These are phyloP conservation scores for Manacus vitellinus DNA, from an alignment of 2,113 vertebrate genomes.

Conservation along the genomic window DNA sequence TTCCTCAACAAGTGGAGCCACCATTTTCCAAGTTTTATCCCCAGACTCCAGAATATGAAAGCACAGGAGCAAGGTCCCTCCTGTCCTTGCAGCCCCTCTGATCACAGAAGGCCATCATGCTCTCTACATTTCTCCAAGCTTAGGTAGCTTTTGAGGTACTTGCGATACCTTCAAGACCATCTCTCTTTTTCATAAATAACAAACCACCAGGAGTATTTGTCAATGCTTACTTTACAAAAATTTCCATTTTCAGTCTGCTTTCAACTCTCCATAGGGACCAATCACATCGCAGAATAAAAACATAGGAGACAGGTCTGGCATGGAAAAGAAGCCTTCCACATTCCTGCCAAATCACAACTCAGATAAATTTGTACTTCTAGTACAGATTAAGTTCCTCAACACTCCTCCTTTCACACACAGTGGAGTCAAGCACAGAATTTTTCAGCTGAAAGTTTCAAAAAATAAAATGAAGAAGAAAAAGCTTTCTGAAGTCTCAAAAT, in stretches of 20 bases:
- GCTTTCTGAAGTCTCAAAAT: background rate
- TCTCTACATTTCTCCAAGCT: background rate
- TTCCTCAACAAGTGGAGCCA: background rate
- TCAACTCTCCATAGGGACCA: background rate
- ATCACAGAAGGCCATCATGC: background rate
- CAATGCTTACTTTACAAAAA: background rate
- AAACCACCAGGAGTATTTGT: background rate
- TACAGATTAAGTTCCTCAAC: background rate
- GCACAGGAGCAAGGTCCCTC: background rate
- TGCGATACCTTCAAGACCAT: background rate
- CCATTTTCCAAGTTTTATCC: background rate
- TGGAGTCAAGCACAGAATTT: background rate
- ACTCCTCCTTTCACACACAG: no score
- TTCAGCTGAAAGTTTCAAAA: background rate
- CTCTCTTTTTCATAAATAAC: background rate
- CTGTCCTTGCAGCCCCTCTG: background rate
- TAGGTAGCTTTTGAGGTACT: background rate
- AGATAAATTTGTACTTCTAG: background rate
- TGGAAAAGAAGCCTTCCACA: background rate
- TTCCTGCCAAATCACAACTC: background rate
- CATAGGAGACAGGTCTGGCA: background rate
- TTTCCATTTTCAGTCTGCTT: background rate
- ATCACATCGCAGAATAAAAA: background rate
- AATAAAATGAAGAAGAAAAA: background rate
- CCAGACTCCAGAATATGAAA: background rate